Conservation (phyloP, 2,888 invertebrate genomes). For the Sepioteuthis lessoniana region DNA sequence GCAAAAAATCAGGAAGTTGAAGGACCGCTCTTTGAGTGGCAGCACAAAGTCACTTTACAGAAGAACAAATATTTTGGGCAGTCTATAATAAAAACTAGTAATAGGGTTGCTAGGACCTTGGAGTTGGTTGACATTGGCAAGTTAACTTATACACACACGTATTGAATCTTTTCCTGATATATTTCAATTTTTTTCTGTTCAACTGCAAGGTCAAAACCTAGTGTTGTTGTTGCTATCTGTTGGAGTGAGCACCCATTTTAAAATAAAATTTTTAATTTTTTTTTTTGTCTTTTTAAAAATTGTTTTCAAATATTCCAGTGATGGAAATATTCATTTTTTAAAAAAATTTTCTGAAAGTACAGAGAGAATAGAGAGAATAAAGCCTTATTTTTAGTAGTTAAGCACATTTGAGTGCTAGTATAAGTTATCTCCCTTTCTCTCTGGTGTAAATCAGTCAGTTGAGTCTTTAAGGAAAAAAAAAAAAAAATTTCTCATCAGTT, state of each 20-base stretch:
- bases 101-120: background rate
- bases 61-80: constrained; percentile 6
- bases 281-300: background rate
- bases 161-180: background rate
- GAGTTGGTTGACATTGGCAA: background rate
- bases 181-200: background rate
- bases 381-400: background rate
- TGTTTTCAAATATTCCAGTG: background rate
- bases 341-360: background rate
- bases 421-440: background rate
- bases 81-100: background rate
- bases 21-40: background rate
- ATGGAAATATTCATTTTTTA: background rate
- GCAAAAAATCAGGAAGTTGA: background rate
- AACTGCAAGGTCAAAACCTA: background rate
- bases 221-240: background rate
- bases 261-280: background rate
- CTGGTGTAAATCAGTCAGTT: background rate
- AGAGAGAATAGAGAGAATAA: background rate
- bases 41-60: constrained; percentile 17
- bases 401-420: background rate
- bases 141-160: background rate
- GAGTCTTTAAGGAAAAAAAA: background rate
- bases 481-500: background rate
- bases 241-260: background rate